These are phyloP conservation scores for Agriopis aurantiaria DNA, from an alignment of 2,888 invertebrate genomes.

Conservation along the genomic window DNA sequence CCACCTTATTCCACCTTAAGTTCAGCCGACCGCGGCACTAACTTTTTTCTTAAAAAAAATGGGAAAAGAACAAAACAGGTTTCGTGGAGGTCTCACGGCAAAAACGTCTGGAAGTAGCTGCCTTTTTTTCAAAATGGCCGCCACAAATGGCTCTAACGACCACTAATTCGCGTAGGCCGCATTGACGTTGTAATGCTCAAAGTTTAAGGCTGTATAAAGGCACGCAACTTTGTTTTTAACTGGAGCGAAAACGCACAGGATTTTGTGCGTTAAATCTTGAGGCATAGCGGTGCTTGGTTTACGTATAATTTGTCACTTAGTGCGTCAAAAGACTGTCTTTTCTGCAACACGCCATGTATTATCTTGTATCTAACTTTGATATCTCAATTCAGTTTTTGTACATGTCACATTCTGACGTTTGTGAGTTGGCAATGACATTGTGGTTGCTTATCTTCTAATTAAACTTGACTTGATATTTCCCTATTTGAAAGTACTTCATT, in stretches of 20 bases:
- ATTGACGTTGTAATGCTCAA: constrained; percentile 45
- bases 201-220: constrained; percentile 17
- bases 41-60: constrained; percentile 40
- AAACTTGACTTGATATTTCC: constrained; percentile 20
- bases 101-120: constrained; percentile 42
- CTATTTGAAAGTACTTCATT: neutral
- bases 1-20: constrained; percentile 20
- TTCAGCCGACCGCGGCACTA: constrained; percentile 28
- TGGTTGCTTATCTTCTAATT: constrained; percentile 23
- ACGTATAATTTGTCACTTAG: neutral
- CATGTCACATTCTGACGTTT: constrained; percentile 17
- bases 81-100: constrained; percentile 41
- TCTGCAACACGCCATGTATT: neutral
- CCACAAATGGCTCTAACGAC: constrained; percentile 36
- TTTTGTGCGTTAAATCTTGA: constrained; percentile 8
- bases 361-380: constrained; percentile 25
- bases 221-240: constrained; percentile 19
- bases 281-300: neutral
- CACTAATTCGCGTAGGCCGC: constrained; percentile 55
- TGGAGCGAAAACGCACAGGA: constrained; percentile 3
- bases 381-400: constrained; percentile 17
- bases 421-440: constrained; percentile 27
- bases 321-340: constrained; percentile 7
- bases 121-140: constrained; percentile 48
- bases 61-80: constrained; percentile 43